Base-by-base conservation (phyloP, 2,888 invertebrate species). In the Athalia rosae region DNA sequence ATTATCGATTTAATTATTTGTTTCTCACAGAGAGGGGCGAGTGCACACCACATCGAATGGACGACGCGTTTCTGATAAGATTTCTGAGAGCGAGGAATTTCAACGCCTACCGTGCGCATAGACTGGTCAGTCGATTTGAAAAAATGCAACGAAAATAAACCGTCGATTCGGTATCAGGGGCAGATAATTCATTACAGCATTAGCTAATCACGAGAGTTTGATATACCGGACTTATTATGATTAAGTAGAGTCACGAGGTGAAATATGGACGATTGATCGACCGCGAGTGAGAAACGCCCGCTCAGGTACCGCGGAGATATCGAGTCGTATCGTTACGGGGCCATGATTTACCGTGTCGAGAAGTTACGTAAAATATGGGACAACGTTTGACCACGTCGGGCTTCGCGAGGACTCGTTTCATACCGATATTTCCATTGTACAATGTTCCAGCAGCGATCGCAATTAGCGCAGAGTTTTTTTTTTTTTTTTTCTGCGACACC, bases 51-150 rank as follows among this genome's bases (percentile, higher is more conserved):
- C 94, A 95, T 82, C 92, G 96, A 78, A 94, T 93, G 90, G 96
- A 96, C 88, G 95, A 96, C 85, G 93, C 92, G 41, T 96, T 93
- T 87, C 90, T 96, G 77, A 90, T 95, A 71, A 92, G 94, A 87
- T 96, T 96, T 87, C 90, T 96, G 79, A 92, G 96, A 80, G 94
- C 95, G 3, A 92, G 95, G 82, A 92, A 92, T 86, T 96, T 95
- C 90, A 92, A 94, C 82, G 91, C 95, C 0, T 93, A 94, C 82
- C 91, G 93, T 78, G 94, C 96, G 3, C 95, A 96, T 87, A 92
- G 93, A 91, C 90, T 96, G 93, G 96, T 96, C 91, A 92, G 92
- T 90, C 64, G 47, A 59, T 43, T 15, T 69, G 13, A 64, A 8
- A 11, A 7, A 64, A 28, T 11, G n/a, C 15, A 9, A 28, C 1